A percentile compares a stretch with the other conserved stretches of the same genome.
Conservation (phyloP, 1,140 invertebrate genomes). For the Campoletis sonorensis region DNA sequence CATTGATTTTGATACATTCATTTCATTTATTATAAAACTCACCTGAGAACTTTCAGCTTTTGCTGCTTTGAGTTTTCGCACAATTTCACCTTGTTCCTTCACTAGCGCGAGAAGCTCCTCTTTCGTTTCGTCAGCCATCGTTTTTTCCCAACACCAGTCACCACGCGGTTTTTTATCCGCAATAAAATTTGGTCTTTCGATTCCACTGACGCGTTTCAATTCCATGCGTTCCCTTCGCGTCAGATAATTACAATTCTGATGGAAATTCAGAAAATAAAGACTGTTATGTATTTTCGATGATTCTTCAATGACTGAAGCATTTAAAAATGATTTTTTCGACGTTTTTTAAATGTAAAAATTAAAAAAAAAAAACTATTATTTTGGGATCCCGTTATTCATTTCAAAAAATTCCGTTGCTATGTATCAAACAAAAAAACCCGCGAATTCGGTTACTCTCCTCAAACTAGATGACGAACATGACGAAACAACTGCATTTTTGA, state of each 20-base stretch:
- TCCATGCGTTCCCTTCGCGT: constrained; percentile 48
- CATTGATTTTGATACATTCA: background rate
- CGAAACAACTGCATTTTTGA: too few species aligned
- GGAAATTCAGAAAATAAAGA: background rate
- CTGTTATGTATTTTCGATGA: background rate
- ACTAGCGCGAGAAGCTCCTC: constrained; percentile 82
- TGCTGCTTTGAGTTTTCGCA: constrained; percentile 87
- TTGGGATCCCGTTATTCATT: too few species aligned
- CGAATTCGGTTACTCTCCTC: too few species aligned
- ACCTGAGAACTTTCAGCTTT: constrained; percentile 87
- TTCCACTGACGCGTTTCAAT: constrained; percentile 30
- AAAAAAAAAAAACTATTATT: too few species aligned
- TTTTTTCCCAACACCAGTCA: constrained; percentile 36
- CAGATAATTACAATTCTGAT: background rate
- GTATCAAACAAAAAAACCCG: too few species aligned
- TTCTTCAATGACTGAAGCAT: background rate
- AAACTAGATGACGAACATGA: too few species aligned
- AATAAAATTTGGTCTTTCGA: background rate
- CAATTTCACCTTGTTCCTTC: constrained; percentile 88
- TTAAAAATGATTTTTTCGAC: too few species aligned
- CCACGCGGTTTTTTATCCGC: constrained; percentile 32
- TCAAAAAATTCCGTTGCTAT: too few species aligned
- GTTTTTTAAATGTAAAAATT: too few species aligned
- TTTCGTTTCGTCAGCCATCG: constrained; percentile 73
- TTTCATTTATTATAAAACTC: constrained; percentile 57